Evolutionary conservation across 1,140 invertebrate genomes (phyloP).

Genomic region (Microplitis demolitor): DNA sequence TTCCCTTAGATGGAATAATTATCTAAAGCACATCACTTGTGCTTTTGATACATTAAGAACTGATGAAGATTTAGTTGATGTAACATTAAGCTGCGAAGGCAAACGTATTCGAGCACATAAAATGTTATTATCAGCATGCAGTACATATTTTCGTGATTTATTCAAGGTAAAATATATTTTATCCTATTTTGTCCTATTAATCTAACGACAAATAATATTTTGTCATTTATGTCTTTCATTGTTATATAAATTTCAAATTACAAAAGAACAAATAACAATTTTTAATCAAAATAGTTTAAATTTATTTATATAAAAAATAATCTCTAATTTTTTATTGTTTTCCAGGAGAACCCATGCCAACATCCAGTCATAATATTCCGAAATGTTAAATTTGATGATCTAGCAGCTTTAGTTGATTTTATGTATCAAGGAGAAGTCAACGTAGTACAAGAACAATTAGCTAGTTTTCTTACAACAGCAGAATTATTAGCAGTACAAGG

Average conservation of each 20-base stretch:
- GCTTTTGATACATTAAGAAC: conserved; percentile 77
- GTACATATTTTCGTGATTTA: conserved; percentile 81
- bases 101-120: conserved; percentile 82
- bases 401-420: conserved; percentile 81
- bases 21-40: conserved; percentile 73
- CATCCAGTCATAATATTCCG: conserved; percentile 86
- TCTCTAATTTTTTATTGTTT: too few species aligned
- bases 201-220: not conserved
- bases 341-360: conserved; percentile 78
- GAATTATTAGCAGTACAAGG: conserved; percentile 70
- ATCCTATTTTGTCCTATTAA: too few species aligned
- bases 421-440: conserved; percentile 80
- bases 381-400: conserved; percentile 81
- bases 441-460: conserved; percentile 68
- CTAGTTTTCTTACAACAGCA: conserved; percentile 69
- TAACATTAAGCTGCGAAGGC: conserved; percentile 84
- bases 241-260: not conserved
- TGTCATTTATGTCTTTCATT: not conserved
- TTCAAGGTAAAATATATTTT: conserved; percentile 65
- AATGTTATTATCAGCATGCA: conserved; percentile 84
- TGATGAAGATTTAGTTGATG: conserved; percentile 83
- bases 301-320: too few species aligned
- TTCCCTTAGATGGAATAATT: conserved; percentile 79
- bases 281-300: too few species aligned
- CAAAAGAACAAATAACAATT: not conserved